Evolutionary conservation across 2,797 vertebrate genomes (phyloP).

Genomic region (Pseudochaenichthys georgianus): DNA sequence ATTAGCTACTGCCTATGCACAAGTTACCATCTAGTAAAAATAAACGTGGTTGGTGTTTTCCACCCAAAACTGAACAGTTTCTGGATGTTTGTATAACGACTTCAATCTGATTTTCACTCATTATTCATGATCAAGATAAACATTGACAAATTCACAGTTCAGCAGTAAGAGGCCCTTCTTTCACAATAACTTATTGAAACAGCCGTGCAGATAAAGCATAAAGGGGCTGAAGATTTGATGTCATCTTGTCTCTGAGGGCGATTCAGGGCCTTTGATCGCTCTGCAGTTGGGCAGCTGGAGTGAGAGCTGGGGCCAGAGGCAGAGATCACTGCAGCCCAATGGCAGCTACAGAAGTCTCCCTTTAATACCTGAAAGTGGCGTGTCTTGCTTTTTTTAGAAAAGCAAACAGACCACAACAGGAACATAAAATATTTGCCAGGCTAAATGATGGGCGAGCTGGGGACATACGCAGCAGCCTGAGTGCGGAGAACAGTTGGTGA

Average conservation of each 20-base stretch:
- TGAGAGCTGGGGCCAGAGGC: slow-evolving; percentile 18
- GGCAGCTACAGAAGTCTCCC: slow-evolving; percentile 65
- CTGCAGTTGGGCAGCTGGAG: slow-evolving; percentile 43
- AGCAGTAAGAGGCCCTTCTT: not conserved
- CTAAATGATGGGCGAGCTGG: slow-evolving; percentile 69
- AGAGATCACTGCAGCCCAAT: slow-evolving; percentile 32
- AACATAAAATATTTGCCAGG: slow-evolving; percentile 86
- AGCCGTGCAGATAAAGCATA: slow-evolving; percentile 17
- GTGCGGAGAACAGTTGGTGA: slow-evolving; percentile 70
- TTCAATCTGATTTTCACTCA: not conserved
- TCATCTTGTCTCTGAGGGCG: slow-evolving; percentile 16
- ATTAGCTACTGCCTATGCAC: not conserved
- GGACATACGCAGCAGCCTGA: slow-evolving; percentile 57
- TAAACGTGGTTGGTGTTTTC: not conserved
- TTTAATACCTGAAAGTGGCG: slow-evolving; percentile 73
- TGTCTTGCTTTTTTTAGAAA: slow-evolving; percentile 75
- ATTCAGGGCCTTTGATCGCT: slow-evolving; percentile 64
- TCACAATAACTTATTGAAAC: slow-evolving; percentile 24
- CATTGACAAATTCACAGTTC: not conserved
- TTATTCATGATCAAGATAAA: slow-evolving; percentile 11
- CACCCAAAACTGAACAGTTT: not conserved
- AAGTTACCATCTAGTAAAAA: not conserved
- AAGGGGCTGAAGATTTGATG: slow-evolving; percentile 16
- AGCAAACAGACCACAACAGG: slow-evolving; percentile 81
- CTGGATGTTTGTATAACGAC: not conserved